Evolutionary conservation across 1,140 invertebrate species (phyloP).

Genomic region (Thrips palmi): DNA sequence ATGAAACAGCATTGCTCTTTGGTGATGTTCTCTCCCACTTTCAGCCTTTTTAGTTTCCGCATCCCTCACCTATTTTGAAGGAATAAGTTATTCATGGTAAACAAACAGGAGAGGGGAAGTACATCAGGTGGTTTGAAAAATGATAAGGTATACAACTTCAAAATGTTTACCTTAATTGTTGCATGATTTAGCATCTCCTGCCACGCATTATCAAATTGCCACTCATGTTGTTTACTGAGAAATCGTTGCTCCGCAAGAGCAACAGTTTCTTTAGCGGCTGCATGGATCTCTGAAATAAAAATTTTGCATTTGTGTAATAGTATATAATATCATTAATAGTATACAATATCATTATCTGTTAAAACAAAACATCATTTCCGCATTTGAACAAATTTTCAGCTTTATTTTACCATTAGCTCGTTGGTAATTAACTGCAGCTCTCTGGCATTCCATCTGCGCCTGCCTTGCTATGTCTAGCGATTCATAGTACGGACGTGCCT

Average conservation of each 20-base stretch:
- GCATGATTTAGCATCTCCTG: conserved; percentile 97
- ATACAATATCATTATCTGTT: conserved; percentile 1
- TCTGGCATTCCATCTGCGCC: conserved; percentile 66
- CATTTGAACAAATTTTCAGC: conserved; percentile 6
- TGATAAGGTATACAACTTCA: conserved; percentile 8
- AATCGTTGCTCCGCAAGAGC: conserved; percentile 77
- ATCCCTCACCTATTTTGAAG: conserved; percentile 62
- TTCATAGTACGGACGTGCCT: conserved; percentile 83
- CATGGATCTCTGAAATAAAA: conserved; percentile 47
- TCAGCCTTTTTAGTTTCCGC: conserved; percentile 76
- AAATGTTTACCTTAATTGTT: conserved; percentile 60
- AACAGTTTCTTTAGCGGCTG: conserved; percentile 90
- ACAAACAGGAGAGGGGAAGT: no score
- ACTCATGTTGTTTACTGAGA: conserved; percentile 57
- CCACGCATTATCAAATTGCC: conserved; percentile 86
- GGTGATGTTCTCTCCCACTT: conserved; percentile 69
- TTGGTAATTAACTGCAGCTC: conserved; percentile 80
- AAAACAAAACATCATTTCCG: conserved; percentile 8
- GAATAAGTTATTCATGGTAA: conserved; percentile 9
- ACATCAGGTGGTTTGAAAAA: conserved; percentile 20
- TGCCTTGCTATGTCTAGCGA: conserved; percentile 42
- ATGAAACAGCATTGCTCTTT: conserved; percentile 53
- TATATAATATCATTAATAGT: background rate
- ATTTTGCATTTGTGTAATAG: conserved; percentile 1
- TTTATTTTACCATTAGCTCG: conserved; percentile 57